phyloP scores from a whole-genome alignment of 2,797 vertebrate species.

The Chanos chanos region DNA sequence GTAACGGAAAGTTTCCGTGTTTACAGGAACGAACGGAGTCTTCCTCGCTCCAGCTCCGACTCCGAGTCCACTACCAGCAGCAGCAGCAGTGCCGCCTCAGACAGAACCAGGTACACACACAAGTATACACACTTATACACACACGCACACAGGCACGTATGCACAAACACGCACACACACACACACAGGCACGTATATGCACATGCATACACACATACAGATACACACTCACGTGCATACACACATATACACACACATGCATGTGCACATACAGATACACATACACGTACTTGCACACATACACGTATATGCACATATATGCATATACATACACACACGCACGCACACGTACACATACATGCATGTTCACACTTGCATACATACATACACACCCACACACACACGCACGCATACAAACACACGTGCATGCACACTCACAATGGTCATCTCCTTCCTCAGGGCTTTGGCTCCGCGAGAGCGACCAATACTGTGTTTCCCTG shows the following conservation, averaged over 20 bases:
- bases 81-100: slow-evolving; percentile 95
- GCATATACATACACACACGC: too few species aligned
- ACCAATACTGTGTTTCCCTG: slow-evolving; percentile 90
- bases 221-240: background rate
- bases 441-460: slow-evolving; percentile 93
- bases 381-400: too few species aligned
- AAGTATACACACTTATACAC: background rate
- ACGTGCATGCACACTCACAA: too few species aligned
- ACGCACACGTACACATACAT: too few species aligned
- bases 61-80: slow-evolving; percentile 97
- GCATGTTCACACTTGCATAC: too few species aligned
- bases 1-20: slow-evolving; percentile 97
- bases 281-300: too few species aligned
- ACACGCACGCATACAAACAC: too few species aligned
- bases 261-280: too few species aligned
- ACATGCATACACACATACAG: background rate
- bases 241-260: too few species aligned
- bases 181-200: too few species aligned
- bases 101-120: slow-evolving; percentile 86
- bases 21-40: slow-evolving; percentile 91
- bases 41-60: slow-evolving; percentile 95
- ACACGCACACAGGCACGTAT: background rate
- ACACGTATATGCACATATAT: too few species aligned
- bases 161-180: background rate
- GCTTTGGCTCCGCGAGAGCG: slow-evolving; percentile 92